A percentile compares a stretch with the other conserved stretches of the same genome.
Conservation (phyloP, 53 echinoderm and acorn worm genomes). For the Paracentrotus lividus region DNA sequence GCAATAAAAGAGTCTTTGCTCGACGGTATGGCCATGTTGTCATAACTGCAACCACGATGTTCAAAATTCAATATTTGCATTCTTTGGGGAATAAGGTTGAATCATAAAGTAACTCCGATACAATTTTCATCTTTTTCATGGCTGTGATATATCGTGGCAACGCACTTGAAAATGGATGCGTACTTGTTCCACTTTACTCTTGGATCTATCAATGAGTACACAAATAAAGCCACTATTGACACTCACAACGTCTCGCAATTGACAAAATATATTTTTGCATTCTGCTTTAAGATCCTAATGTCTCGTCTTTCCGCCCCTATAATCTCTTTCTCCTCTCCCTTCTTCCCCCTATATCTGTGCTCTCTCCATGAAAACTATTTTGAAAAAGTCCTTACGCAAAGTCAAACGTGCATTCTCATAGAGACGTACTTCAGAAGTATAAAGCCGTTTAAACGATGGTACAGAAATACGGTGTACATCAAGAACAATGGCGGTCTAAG, state of each 20-base stretch:
- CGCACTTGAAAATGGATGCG: not conserved
- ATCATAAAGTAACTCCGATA: not conserved
- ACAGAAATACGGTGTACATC: too few species aligned
- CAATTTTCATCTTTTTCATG: not conserved
- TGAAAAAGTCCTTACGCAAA: too few species aligned
- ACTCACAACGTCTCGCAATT: not conserved
- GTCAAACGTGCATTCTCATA: too few species aligned
- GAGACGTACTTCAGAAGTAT: too few species aligned
- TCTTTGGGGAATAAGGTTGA: not conserved
- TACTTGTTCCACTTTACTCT: conserved; percentile 19
- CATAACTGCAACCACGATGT: conserved; percentile 24
- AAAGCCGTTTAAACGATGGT: too few species aligned
- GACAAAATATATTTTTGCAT: not conserved
- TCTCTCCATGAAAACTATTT: too few species aligned
- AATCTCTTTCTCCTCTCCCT: too few species aligned
- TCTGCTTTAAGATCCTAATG: too few species aligned
- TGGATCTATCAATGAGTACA: not conserved
- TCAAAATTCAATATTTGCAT: conserved; percentile 25
- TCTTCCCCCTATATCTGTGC: too few species aligned
- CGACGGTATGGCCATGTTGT: not conserved
- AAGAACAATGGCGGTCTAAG: too few species aligned
- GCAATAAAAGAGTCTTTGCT: not conserved
- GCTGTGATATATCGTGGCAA: not conserved
- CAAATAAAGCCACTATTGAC: not conserved
- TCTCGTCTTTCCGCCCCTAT: too few species aligned